Percentiles rank a stretch among this genome's conserved stretches.
phyloP scores from a whole-genome alignment of 2,888 invertebrate genomes.

The Scaptomyza tumidula region DNA sequence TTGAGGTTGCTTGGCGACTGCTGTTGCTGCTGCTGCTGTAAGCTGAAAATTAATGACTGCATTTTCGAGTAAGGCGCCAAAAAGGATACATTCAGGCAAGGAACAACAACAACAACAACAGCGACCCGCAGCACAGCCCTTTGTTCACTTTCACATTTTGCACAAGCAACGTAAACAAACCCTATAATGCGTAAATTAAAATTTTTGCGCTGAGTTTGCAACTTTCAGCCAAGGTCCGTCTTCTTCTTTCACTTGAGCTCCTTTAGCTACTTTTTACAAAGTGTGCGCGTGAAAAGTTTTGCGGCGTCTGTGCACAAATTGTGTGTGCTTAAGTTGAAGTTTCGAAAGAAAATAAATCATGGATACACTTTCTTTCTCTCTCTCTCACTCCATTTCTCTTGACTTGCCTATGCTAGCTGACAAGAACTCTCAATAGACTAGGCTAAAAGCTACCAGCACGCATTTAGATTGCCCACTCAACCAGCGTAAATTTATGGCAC shows the following conservation, averaged over 20 bases:
- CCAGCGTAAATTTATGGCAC: constrained; percentile 58
- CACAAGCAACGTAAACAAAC: constrained; percentile 28
- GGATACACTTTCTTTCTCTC: constrained; percentile 27
- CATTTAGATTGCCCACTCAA: constrained; percentile 36
- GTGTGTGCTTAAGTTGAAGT: constrained; percentile 61
- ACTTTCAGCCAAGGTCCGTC: constrained; percentile 35
- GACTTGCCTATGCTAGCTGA: constrained; percentile 41
- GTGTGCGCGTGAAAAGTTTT: constrained; percentile 47
- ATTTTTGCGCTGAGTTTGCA: constrained; percentile 67
- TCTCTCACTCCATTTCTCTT: constrained; percentile 28
- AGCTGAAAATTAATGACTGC: constrained; percentile 77
- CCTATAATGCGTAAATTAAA: constrained; percentile 75
- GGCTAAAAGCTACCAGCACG: constrained; percentile 17
- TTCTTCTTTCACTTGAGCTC: constrained; percentile 5
- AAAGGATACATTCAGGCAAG: constrained; percentile 41
- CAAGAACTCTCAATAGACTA: constrained; percentile 28
- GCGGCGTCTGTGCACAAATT: constrained; percentile 38
- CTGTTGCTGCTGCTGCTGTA: constrained; percentile 36
- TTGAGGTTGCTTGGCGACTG: constrained; percentile 9
- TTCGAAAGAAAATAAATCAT: constrained; percentile 74
- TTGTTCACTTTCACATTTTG: constrained; percentile 53
- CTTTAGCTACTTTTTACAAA: constrained; percentile 29
- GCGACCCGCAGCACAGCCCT: constrained; percentile 18
- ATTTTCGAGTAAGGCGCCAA: constrained; percentile 57
- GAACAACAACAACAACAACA: constrained; percentile 5